A percentile compares a stretch with the other conserved stretches of the same genome.
These are phyloP conservation scores for Caenorhabditis sp. DNA, from an alignment of 2,888 invertebrate genomes.

Conservation along the genomic window DNA sequence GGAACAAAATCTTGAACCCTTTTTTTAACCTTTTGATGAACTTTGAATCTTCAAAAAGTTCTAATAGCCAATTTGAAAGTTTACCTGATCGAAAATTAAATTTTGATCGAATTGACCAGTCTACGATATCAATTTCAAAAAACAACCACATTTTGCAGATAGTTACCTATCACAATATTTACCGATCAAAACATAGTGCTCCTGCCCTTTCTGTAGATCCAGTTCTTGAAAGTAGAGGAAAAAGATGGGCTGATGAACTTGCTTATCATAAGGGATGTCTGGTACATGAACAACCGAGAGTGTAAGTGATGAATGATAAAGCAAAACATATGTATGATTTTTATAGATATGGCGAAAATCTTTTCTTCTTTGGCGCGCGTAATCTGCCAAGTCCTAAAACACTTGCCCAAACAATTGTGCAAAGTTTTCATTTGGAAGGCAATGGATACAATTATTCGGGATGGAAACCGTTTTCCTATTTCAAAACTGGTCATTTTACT, in stretches of 20 bases:
- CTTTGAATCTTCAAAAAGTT: no score
- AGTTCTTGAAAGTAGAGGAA: constrained; percentile 53
- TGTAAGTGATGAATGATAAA: constrained; percentile 29
- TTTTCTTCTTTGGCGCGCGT: constrained; percentile 61
- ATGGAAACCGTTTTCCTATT: constrained; percentile 49
- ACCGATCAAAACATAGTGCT: constrained; percentile 55
- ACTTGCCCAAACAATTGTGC: constrained; percentile 59
- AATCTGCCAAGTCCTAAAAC: constrained; percentile 52
- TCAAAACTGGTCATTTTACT: constrained; percentile 65
- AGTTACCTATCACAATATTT: constrained; percentile 56
- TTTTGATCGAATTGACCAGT: no score
- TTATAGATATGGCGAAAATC: constrained; percentile 64
- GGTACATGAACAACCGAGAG: constrained; percentile 59
- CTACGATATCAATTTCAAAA: not conserved
- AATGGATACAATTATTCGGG: constrained; percentile 57
- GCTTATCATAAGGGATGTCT: constrained; percentile 54
- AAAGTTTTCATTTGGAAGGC: constrained; percentile 64
- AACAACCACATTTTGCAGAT: constrained; percentile 25
- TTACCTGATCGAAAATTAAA: no score
- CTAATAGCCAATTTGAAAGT: no score
- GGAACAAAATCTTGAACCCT: no score
- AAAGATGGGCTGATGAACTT: constrained; percentile 62
- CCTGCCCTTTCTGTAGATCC: constrained; percentile 44
- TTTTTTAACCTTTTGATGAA: no score
- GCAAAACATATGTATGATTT: not conserved